Conservation (phyloP, 2,113 vertebrate genomes). For the Terrapene triunguis region DNA sequence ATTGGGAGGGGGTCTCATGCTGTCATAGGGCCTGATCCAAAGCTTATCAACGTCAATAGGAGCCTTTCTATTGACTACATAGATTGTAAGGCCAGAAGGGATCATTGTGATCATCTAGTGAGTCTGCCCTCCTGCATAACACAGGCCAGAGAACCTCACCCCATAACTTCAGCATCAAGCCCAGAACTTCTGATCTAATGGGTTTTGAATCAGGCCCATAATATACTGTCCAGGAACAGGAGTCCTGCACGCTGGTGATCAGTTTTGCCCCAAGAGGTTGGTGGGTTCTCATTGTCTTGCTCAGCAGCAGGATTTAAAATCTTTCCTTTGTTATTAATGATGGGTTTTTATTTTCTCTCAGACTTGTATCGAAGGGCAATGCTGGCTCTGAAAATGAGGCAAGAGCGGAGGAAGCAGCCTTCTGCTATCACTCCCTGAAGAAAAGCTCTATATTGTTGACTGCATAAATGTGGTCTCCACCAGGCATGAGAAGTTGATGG, state of each 20-base stretch:
- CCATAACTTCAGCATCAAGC: neutral
- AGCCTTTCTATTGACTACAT: neutral
- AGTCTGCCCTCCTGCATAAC: neutral
- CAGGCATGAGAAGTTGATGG: neutral
- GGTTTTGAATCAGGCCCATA: neutral
- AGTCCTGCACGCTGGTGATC: neutral
- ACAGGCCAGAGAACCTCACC: neutral
- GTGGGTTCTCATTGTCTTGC: neutral
- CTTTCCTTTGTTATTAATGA: neutral
- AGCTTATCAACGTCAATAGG: neutral
- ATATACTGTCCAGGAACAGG: neutral
- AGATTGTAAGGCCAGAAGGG: neutral
- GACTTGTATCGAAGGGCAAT: slow-evolving; percentile 91
- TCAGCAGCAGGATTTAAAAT: too few relatives aligned
- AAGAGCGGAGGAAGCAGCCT: slow-evolving; percentile 76
- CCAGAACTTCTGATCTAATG: neutral
- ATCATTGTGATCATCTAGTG: neutral
- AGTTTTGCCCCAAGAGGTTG: neutral
- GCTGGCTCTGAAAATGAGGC: slow-evolving; percentile 87
- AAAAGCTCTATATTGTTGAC: too few relatives aligned
- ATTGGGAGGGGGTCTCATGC: neutral
- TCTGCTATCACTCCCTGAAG: slow-evolving; percentile 4
- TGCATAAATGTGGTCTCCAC: neutral
- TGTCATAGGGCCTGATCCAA: neutral
- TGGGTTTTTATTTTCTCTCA: neutral